Evolutionary conservation across 1,140 invertebrate species (phyloP).

Genomic region (Drosophila guanche): DNA sequence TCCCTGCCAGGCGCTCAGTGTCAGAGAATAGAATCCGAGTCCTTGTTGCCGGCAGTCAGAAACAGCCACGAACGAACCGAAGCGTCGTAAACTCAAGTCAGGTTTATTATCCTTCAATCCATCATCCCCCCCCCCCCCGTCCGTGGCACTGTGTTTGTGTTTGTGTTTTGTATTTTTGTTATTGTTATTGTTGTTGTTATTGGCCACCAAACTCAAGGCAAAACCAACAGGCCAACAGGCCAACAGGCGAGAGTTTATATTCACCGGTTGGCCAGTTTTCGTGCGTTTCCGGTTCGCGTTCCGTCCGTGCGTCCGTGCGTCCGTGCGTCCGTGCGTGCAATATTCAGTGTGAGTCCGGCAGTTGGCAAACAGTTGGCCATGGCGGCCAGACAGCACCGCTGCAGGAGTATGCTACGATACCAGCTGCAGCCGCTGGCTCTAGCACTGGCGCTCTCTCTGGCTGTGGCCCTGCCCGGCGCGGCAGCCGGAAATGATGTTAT

Average conservation of each 20-base stretch:
- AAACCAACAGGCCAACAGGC: no score
- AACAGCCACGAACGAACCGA: no score
- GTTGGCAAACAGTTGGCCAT: slow-evolving; percentile 11
- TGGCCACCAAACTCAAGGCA: no score
- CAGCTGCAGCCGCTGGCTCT: slow-evolving; percentile 7
- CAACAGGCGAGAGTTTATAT: background rate
- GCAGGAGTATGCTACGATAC: slow-evolving; percentile 25
- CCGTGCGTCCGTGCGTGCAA: slow-evolving; percentile 1
- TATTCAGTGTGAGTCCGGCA: slow-evolving; percentile 12
- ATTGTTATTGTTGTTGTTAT: background rate
- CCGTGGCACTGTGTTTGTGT: slow-evolving; percentile 1
- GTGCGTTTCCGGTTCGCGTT: slow-evolving; percentile 36
- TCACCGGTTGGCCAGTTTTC: slow-evolving; percentile 26
- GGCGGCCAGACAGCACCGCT: slow-evolving; percentile 23
- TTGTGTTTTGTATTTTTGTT: slow-evolving; percentile 18
- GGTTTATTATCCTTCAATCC: slow-evolving; percentile 12
- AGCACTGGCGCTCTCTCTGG: slow-evolving; percentile 5
- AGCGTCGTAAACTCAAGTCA: no score
- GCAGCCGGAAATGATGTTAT: slow-evolving; percentile 65
- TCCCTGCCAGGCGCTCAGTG: slow-evolving; percentile 16
- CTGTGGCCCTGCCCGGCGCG: slow-evolving; percentile 5
- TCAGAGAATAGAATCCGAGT: background rate
- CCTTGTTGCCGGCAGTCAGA: slow-evolving; percentile 23
- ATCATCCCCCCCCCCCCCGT: no score
- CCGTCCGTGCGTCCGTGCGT: background rate